These are phyloP conservation scores for Gasterosteus aculeatus DNA, from an alignment of 2,113 vertebrate species.

Conservation along the genomic window DNA sequence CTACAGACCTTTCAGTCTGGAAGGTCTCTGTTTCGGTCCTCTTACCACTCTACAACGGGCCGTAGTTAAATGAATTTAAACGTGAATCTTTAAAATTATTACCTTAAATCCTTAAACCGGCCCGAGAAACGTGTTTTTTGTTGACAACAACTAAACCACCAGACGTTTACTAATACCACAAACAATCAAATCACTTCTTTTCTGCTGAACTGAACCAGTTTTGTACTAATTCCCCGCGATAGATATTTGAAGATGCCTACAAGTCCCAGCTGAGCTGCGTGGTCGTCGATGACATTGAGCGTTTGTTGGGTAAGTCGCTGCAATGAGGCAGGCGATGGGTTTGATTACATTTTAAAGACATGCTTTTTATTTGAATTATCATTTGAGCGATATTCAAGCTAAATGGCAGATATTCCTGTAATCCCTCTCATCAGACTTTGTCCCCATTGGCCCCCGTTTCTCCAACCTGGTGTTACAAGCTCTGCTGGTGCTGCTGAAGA, in stretches of 20 bases:
- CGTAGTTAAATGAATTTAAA: too few relatives aligned
- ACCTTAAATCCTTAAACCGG: too few relatives aligned
- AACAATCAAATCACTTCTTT: not conserved
- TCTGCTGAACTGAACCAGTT: not conserved
- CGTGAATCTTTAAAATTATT: too few relatives aligned
- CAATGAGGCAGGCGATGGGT: not conserved
- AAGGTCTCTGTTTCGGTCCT: not conserved
- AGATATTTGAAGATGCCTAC: conserved; percentile 98
- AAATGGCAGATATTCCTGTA: not conserved
- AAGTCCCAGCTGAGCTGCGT: conserved; percentile 98
- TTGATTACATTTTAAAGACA: not conserved
- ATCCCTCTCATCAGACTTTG: conserved; percentile 85
- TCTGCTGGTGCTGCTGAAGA: conserved; percentile 94
- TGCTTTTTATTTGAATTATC: not conserved
- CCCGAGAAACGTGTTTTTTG: not conserved
- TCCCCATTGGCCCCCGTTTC: conserved; percentile 96
- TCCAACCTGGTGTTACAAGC: conserved; percentile 96
- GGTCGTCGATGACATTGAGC: conserved; percentile 95
- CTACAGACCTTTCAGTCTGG: not conserved
- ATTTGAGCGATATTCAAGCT: too few relatives aligned
- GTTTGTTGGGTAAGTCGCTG: conserved; percentile 86
- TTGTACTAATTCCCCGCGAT: conserved; percentile 13
- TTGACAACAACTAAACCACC: not conserved
- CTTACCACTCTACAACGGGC: not conserved
- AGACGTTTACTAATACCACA: too few relatives aligned